Percentiles rank a stretch among this genome's conserved stretches.
These are phyloP conservation scores for Andrena bicolor DNA, from an alignment of 2,888 invertebrate genomes.

Conservation along the genomic window DNA sequence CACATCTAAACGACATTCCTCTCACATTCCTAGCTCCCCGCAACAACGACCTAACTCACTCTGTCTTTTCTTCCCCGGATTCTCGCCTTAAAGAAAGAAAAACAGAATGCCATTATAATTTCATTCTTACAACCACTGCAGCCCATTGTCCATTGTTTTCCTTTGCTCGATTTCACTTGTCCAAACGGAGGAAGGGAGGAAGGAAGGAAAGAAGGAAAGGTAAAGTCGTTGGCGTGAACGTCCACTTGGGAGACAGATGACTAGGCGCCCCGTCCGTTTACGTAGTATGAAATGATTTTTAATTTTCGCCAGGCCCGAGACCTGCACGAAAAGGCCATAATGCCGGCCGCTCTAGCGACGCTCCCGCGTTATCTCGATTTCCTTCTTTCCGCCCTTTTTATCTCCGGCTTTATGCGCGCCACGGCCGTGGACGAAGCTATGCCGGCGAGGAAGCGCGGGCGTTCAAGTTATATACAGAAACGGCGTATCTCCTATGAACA, in stretches of 20 bases:
- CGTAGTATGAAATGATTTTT: conserved; percentile 57
- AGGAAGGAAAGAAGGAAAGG: background rate
- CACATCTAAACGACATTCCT: conserved; percentile 4
- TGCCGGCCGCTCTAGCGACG: background rate
- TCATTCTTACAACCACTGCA: conserved; percentile 3
- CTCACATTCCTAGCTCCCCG: background rate
- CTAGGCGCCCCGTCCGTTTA: conserved; percentile 27
- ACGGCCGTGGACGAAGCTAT: conserved; percentile 34
- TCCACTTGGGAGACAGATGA: conserved; percentile 1
- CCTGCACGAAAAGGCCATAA: conserved; percentile 15
- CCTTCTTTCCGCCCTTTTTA: conserved; percentile 50
- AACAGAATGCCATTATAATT: conserved; percentile 14
- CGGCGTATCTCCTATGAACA: conserved; percentile 67
- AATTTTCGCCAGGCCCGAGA: conserved; percentile 31
- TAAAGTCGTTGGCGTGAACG: background rate
- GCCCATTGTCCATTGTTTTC: conserved; percentile 34
- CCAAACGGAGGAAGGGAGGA: background rate
- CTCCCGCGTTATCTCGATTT: conserved; percentile 49
- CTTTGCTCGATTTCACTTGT: background rate
- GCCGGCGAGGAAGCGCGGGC: conserved; percentile 26
- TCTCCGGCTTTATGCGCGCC: conserved; percentile 25
- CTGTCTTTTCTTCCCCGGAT: background rate
- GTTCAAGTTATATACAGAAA: conserved; percentile 64
- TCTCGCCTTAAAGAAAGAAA: background rate
- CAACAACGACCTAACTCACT: background rate